phyloP scores from a whole-genome alignment of 2,888 invertebrate species.

The Parnassius mnemosyne region DNA sequence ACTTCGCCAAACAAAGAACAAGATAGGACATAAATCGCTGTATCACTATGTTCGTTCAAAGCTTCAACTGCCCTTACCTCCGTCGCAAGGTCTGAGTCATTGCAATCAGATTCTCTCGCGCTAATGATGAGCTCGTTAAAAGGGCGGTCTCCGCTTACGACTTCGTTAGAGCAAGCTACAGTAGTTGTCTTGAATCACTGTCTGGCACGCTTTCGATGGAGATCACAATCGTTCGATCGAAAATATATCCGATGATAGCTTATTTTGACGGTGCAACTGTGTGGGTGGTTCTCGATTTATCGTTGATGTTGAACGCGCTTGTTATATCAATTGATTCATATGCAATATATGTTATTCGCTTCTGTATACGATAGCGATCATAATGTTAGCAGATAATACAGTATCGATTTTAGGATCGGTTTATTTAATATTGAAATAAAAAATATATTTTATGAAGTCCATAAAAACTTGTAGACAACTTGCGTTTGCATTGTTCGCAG shows the following conservation, averaged over 20 bases:
- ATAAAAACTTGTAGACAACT: too few species aligned
- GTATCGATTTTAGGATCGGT: not conserved
- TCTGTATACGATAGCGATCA: not conserved
- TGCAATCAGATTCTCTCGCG: not conserved
- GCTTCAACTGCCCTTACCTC: not conserved
- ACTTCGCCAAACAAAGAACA: constrained; percentile 4
- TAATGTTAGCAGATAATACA: not conserved
- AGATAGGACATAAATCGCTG: constrained; percentile 1
- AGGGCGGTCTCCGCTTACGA: constrained; percentile 5
- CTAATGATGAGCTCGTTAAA: constrained; percentile 7
- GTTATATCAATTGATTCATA: constrained; percentile 6
- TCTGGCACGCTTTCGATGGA: constrained; percentile 4
- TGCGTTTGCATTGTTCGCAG: not conserved
- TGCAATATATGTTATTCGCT: constrained; percentile 1
- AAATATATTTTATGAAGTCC: too few species aligned
- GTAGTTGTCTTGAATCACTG: constrained; percentile 10
- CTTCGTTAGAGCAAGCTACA: constrained; percentile 8
- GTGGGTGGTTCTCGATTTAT: constrained; percentile 21
- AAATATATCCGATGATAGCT: constrained; percentile 20
- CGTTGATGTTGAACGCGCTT: constrained; percentile 1
- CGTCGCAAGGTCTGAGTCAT: not conserved
- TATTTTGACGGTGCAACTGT: constrained; percentile 14
- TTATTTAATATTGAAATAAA: not conserved
- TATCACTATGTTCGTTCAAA: constrained; percentile 11
- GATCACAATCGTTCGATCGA: constrained; percentile 21